Conservation (phyloP, 2,888 invertebrate genomes). For the Hypselothyrea guttata region DNA sequence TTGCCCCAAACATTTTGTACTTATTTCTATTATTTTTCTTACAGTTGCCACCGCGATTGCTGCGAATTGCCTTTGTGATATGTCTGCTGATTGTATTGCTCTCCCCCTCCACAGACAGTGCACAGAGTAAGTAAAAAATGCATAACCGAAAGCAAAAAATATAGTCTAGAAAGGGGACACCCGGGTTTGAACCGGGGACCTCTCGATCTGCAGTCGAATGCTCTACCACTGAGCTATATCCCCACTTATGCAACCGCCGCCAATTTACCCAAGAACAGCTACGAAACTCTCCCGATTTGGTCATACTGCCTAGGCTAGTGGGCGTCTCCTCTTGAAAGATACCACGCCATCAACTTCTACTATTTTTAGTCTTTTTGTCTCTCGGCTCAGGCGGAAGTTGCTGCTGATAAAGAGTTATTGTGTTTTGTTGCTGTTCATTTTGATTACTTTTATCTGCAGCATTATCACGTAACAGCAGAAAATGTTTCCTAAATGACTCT, state of each 20-base stretch:
- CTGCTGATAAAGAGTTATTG: conserved; percentile 39
- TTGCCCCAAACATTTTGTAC: conserved; percentile 32
- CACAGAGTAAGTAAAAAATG: conserved; percentile 83
- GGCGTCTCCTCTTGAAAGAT: conserved; percentile 14
- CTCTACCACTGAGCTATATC: conserved; percentile 78
- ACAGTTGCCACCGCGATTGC: conserved; percentile 85
- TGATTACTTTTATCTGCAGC: conserved; percentile 45
- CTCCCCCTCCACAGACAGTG: conserved; percentile 84
- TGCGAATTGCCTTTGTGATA: conserved; percentile 84
- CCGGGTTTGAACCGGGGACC: conserved; percentile 78
- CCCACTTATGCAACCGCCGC: conserved; percentile 44
- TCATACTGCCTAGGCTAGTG: conserved; percentile 13
- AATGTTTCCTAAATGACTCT: conserved; percentile 39
- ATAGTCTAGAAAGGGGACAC: conserved; percentile 56
- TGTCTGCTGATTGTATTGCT: conserved; percentile 84
- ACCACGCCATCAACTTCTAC: background rate
- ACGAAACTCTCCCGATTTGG: background rate
- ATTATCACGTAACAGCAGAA: conserved; percentile 39
- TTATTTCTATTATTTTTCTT: conserved; percentile 27
- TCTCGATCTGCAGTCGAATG: conserved; percentile 78
- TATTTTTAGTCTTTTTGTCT: background rate
- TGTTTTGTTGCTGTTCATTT: conserved; percentile 16
- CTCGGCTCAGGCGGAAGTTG: conserved; percentile 45
- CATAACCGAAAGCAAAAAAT: background rate
- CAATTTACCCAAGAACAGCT: conserved; percentile 47